These are phyloP conservation scores for Formicarius rufipectus DNA, from an alignment of 2,113 vertebrate species.

Conservation along the genomic window DNA sequence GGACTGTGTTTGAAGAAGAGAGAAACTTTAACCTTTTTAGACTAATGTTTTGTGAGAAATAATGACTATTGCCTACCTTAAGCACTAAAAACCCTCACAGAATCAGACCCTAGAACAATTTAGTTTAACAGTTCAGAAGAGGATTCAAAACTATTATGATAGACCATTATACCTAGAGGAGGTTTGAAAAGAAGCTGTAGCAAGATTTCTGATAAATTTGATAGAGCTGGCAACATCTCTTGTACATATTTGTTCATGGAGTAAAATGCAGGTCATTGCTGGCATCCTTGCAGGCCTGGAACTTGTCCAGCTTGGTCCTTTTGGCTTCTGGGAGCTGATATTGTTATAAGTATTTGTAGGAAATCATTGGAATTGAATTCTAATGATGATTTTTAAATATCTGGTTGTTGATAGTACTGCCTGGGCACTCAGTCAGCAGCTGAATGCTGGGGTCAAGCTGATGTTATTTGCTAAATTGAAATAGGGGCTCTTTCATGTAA, in stretches of 20 bases:
- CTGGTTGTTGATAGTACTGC: not conserved
- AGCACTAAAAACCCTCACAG: not conserved
- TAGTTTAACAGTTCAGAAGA: not conserved
- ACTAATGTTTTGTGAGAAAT: not conserved
- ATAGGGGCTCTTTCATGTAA: not conserved
- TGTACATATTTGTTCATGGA: not conserved
- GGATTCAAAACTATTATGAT: not conserved
- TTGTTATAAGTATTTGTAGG: not conserved
- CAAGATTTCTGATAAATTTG: not conserved
- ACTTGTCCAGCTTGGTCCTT: not conserved
- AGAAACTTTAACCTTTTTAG: not conserved
- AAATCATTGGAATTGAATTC: not conserved
- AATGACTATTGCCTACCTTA: not conserved
- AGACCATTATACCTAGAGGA: not conserved
- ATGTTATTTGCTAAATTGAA: not conserved
- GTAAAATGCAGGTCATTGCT: not conserved
- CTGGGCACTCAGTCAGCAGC: not conserved
- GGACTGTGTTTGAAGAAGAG: not conserved
- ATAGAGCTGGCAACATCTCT: not conserved
- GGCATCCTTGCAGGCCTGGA: not conserved
- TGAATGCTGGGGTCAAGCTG: not conserved
- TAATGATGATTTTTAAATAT: not conserved
- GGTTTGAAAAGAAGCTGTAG: not conserved
- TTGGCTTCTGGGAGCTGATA: not conserved
- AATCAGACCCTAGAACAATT: not conserved